phyloP scores from a whole-genome alignment of 2,797 vertebrate species.

The Mus minutoides region DNA sequence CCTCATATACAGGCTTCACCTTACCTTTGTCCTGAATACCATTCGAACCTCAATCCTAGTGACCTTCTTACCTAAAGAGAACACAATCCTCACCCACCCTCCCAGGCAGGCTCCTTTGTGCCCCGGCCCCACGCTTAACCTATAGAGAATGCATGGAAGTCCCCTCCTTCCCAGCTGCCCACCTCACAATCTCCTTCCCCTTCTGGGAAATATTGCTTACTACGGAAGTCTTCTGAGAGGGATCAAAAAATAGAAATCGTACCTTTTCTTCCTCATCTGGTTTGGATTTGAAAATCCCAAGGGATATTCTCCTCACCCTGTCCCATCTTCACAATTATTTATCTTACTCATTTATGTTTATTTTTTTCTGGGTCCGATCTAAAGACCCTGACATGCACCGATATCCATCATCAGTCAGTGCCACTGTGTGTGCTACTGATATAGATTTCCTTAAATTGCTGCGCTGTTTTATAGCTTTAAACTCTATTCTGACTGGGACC shows the following conservation, averaged over 20 bases:
- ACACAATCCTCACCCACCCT: neutral
- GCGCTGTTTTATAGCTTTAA: neutral
- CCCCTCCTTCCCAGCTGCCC: too few species aligned
- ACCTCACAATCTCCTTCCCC: neutral
- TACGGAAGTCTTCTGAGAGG: neutral
- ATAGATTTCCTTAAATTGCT: neutral
- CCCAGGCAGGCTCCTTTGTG: neutral
- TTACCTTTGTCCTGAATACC: neutral
- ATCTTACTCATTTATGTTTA: neutral
- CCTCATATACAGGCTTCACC: neutral
- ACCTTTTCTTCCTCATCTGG: neutral
- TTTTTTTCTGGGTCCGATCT: neutral
- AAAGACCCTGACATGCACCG: neutral
- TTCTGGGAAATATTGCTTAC: neutral
- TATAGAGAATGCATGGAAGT: neutral
- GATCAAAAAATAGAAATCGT: neutral
- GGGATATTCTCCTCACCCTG: neutral
- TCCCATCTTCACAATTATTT: neutral
- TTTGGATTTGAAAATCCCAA: slow-evolving; percentile 21
- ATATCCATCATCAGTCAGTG: neutral
- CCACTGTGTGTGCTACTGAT: fast-evolving
- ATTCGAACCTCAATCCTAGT: neutral
- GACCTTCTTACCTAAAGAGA: neutral
- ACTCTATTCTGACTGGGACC: neutral
- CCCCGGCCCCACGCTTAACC: neutral